Evolutionary conservation across 2,113 vertebrate genomes (phyloP).

Genomic region (Pontoporia blainvillei): DNA sequence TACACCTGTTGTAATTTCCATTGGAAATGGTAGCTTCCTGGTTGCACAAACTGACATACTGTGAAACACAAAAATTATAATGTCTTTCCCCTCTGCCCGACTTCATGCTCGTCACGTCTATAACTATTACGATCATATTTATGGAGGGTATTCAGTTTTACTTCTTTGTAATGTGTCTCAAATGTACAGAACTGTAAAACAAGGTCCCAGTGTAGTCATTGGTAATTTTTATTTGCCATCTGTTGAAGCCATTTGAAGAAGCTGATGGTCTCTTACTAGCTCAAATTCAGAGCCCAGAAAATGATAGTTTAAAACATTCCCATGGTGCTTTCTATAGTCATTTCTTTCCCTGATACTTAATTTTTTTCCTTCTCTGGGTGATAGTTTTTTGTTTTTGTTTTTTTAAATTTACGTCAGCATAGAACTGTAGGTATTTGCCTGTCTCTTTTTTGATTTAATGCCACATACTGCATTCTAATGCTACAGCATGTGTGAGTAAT

Average conservation of each 20-base stretch:
- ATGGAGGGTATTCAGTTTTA: conserved; percentile 32
- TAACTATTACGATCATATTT: neutral
- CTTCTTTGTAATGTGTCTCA: conserved; percentile 36
- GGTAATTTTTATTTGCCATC: conserved; percentile 56
- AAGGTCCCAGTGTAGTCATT: conserved; percentile 2
- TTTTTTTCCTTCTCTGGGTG: conserved; percentile 15
- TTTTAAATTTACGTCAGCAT: neutral
- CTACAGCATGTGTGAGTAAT: conserved; percentile 37
- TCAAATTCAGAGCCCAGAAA: conserved; percentile 27
- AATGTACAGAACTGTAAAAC: conserved; percentile 52
- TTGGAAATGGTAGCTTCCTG: neutral
- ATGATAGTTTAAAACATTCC: conserved; percentile 40
- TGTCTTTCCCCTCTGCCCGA: neutral
- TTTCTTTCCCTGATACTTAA: conserved; percentile 14
- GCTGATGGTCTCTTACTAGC: conserved; percentile 22
- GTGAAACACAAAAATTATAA: neutral
- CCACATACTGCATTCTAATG: conserved; percentile 2
- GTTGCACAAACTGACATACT: neutral
- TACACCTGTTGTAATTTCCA: neutral
- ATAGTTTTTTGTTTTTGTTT: neutral
- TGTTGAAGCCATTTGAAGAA: conserved; percentile 41
- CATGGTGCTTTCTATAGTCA: neutral
- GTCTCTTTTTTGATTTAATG: conserved; percentile 37
- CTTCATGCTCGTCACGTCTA: neutral
- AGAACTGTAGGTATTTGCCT: conserved; percentile 24